A percentile compares a stretch with the other conserved stretches of the same genome.
phyloP scores from a whole-genome alignment of 2,888 invertebrate species.

The Cheilosia grossa region DNA sequence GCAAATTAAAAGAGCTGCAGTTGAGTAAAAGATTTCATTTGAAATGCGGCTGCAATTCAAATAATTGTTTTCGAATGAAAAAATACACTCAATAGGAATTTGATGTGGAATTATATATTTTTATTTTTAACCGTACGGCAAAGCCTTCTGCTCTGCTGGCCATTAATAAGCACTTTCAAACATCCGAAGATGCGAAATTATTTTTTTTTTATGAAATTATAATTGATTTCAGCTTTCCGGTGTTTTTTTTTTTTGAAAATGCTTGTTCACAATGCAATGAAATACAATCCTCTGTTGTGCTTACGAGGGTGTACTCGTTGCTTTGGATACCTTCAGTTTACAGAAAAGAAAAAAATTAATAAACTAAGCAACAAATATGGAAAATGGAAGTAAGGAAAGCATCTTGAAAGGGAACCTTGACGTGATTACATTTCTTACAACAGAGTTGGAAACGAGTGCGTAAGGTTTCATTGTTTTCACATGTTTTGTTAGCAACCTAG shows the following conservation, averaged over 20 bases:
- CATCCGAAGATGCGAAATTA: not conserved
- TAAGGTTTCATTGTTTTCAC: not conserved
- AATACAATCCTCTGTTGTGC: too few relatives aligned
- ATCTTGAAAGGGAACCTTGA: not conserved
- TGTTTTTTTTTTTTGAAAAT: not conserved
- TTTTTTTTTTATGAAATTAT: not conserved
- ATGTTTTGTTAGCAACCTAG: not conserved
- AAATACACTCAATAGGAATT: not conserved
- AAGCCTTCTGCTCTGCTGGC: constrained; percentile 5
- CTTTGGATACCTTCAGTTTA: too few relatives aligned
- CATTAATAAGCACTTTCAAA: constrained; percentile 3
- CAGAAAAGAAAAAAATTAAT: too few relatives aligned
- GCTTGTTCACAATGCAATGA: too few relatives aligned
- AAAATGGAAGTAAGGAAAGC: not conserved
- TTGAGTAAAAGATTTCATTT: not conserved
- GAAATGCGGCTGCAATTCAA: not conserved
- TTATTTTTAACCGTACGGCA: constrained; percentile 5
- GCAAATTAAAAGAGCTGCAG: not conserved
- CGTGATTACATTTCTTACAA: not conserved
- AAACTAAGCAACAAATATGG: too few relatives aligned
- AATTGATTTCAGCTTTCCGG: not conserved
- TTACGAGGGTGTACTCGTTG: too few relatives aligned
- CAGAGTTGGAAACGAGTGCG: not conserved
- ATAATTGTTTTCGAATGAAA: constrained; percentile 8
- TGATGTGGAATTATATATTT: not conserved